These are phyloP conservation scores for Heliconius himera DNA, from an alignment of 1,140 invertebrate species.

Conservation along the genomic window DNA sequence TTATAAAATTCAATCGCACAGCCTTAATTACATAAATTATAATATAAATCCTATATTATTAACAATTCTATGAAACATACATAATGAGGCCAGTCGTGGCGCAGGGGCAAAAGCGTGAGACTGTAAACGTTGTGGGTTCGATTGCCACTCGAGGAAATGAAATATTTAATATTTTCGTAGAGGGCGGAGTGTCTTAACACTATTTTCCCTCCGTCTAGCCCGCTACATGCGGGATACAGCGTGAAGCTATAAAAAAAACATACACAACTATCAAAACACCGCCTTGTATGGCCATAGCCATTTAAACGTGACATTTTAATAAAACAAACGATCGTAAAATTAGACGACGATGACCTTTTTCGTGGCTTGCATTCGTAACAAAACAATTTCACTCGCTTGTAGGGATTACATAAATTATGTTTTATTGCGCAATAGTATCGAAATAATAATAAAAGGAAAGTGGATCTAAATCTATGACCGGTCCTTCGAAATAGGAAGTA, in stretches of 20 bases:
- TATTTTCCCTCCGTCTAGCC: no score
- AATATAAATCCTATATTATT: neutral
- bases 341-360: constrained; percentile 24
- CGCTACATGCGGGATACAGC: no score
- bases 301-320: constrained; percentile 1
- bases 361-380: constrained; percentile 39
- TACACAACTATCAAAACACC: neutral
- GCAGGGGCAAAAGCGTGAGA: no score
- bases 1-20: neutral
- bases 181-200: no score
- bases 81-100: neutral
- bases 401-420: constrained; percentile 48
- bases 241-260: no score
- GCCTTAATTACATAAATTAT: neutral
- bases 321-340: constrained; percentile 4
- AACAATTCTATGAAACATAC: neutral
- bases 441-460: constrained; percentile 55
- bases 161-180: no score
- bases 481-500: constrained; percentile 37
- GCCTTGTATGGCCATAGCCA: neutral
- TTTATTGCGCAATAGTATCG: constrained; percentile 28
- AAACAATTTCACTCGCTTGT: constrained; percentile 43
- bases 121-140: no score
- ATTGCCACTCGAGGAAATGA: no score
- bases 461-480: constrained; percentile 39